These are phyloP conservation scores for Netelia fuscicornis DNA, from an alignment of 2,888 invertebrate species.

Conservation along the genomic window DNA sequence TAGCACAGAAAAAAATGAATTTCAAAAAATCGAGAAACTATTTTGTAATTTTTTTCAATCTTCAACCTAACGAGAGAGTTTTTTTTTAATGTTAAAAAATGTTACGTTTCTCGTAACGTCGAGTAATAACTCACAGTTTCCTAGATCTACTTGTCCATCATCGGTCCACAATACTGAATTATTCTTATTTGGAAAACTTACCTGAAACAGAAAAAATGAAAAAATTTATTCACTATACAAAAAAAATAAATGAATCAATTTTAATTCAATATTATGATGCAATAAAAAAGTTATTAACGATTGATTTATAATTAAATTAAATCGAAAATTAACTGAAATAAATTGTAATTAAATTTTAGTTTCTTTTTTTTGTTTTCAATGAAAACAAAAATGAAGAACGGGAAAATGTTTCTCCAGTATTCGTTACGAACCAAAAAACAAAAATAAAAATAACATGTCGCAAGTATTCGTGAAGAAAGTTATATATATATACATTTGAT, in stretches of 20 bases:
- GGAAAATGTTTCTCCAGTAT: no score
- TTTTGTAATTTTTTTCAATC: not conserved
- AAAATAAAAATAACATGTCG: no score
- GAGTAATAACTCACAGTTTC: conserved; percentile 38
- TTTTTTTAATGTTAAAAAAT: not conserved
- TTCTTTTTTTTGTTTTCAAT: no score
- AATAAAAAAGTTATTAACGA: no score
- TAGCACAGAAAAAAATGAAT: not conserved
- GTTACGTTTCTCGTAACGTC: not conserved
- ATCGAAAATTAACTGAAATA: no score
- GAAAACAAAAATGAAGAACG: no score
- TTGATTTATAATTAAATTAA: no score
- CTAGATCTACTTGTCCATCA: conserved; percentile 3
- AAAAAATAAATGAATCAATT: not conserved
- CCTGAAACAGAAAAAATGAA: conserved; percentile 55
- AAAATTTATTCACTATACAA: not conserved
- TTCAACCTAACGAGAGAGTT: not conserved
- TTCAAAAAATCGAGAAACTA: not conserved
- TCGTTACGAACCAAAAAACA: no score
- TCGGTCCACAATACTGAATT: not conserved
- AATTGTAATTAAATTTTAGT: no score
- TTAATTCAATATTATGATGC: not conserved
- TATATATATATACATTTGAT: no score
- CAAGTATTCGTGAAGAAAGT: no score
- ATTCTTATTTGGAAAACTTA: conserved; percentile 53